Base-by-base conservation (phyloP, 2,888 invertebrate species). In the Cerastoderma edule region DNA sequence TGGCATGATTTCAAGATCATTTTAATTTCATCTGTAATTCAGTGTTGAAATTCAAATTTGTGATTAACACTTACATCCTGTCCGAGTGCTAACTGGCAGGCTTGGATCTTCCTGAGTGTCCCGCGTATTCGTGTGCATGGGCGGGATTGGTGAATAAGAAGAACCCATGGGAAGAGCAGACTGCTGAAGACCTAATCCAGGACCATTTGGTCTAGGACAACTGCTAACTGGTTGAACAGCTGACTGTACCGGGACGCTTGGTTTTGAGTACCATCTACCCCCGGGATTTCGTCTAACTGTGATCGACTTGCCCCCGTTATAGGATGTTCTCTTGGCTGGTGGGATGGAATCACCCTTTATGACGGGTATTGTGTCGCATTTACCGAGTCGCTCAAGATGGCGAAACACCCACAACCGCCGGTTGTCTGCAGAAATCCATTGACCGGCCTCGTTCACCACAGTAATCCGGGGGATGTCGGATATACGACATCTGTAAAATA, bases 341-440 rank as follows among this genome's bases (percentile, higher is more conserved):
- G 57, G 57, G 8, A 72, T 56, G 27, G 33, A n/a, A 30, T 54
- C 5, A 0, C 46, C 39, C 30, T 32, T 24, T 6, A 8, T 4
- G 2, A 72, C 72, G 8, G 46, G 35, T 19, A 72, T 35, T 35
- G 28, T 28, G 28, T 54, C 48, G 46, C 56, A 66, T 66, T 66
- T 66, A 13, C 66, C 72, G 4, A 66, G 54, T 22, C 72, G 35
- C 24, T 66, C 65, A 13, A 72, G 72, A 24, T 72, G 66, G 4
- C 66, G 35, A 27, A 72, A 66, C 16, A 72, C 72, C 72, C 72
- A 72, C 28, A 72, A 39, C 22, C 72, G 65, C 10, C 72, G 54
- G 33, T 72, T 72, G 46, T 66, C 66, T 1, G 56, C 57, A n/a
- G 72, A 57, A 6, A 72, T 22, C 72, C 72, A 72, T 24, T 57